phyloP scores from a whole-genome alignment of 2,888 invertebrate genomes.

The Plagiodera versicolora region DNA sequence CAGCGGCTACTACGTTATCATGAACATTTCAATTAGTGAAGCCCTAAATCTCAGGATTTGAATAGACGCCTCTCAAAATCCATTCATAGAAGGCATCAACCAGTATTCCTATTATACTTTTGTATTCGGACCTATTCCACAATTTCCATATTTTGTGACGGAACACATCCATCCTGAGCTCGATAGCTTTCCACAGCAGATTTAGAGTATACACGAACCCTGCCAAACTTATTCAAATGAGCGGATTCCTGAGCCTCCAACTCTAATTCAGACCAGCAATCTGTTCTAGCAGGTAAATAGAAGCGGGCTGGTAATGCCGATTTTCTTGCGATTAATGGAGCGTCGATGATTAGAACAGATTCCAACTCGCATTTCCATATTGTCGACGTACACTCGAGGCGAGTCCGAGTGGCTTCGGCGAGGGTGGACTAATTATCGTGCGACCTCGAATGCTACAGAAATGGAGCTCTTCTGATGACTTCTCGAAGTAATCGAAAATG shows the following conservation, averaged over 20 bases:
- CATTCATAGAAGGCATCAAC: too few species aligned
- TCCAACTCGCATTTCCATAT: conserved; percentile 34
- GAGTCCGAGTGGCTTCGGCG: conserved; percentile 2
- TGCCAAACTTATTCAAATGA: background rate
- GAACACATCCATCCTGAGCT: background rate
- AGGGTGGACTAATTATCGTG: conserved; percentile 46
- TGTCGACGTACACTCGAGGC: conserved; percentile 32
- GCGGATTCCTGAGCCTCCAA: background rate
- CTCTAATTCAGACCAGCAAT: conserved; percentile 27
- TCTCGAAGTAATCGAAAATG: background rate
- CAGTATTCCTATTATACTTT: too few species aligned
- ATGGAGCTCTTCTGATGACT: conserved; percentile 16
- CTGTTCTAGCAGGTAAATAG: conserved; percentile 39
- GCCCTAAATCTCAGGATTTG: too few species aligned
- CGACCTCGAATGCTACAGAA: conserved; percentile 35
- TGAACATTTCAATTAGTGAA: too few species aligned
- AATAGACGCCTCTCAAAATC: too few species aligned
- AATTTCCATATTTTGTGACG: background rate
- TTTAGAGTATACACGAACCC: background rate
- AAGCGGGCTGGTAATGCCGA: conserved; percentile 38
- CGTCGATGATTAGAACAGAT: conserved; percentile 44
- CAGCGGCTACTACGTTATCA: too few species aligned
- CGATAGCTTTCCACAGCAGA: background rate
- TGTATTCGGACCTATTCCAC: too few species aligned
- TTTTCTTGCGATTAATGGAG: conserved; percentile 43